Evolutionary conservation across 2,888 invertebrate species (phyloP), one percentile per base, ranked within the genome.

Genomic region (Agrenia bidenticulata): DNA sequence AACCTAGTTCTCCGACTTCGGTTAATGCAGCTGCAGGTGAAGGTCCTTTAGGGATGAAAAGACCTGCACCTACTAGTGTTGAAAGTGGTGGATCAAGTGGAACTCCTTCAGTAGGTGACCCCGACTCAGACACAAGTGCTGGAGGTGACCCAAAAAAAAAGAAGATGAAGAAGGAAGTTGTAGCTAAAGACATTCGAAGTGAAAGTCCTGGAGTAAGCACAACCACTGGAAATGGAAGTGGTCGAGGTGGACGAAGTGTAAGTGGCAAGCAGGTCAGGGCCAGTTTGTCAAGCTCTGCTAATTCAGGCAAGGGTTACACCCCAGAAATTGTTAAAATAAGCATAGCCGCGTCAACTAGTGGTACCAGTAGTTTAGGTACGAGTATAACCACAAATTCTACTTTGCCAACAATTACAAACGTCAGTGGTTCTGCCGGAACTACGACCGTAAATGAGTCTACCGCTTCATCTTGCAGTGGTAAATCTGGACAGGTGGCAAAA

Each of bases 81-180:
- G 15, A 5, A 5, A n/a, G 15, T 17, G 24, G 13, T 51, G 51
- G 21, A 15, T 13, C 19, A 21, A 55, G 55, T 32, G 55, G 55
- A 55, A 32, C 15, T 17, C 15, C 53, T 39, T n/a, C 55, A 13
- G 19, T 63, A 26, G 69, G 61, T 11, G 39, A 69, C 23, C 24
- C 64, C 13, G 69, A 69, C 45, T 67, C 69, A n/a, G 66, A 63
- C 42, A 54, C 61, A 17, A 58, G 59, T 53, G 53, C 37, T 21
- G 11, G 4, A 49, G 58, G 64, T 45, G 72, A 72, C 54, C 66
- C 69, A 1, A 72, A 72, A 59, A 50, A 64, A 26, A 72, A 69
- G 49, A 72, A 72, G 55, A 64, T 69, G 63, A 60, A 64, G 26
- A 68, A 64, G 17, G 70, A 68, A 23, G 32, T 11, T 45, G 7